Percentiles rank a stretch among this genome's conserved stretches.
phyloP scores from a whole-genome alignment of 64 coral and sea anemone genomes.

The Exaiptasia diaphana region DNA sequence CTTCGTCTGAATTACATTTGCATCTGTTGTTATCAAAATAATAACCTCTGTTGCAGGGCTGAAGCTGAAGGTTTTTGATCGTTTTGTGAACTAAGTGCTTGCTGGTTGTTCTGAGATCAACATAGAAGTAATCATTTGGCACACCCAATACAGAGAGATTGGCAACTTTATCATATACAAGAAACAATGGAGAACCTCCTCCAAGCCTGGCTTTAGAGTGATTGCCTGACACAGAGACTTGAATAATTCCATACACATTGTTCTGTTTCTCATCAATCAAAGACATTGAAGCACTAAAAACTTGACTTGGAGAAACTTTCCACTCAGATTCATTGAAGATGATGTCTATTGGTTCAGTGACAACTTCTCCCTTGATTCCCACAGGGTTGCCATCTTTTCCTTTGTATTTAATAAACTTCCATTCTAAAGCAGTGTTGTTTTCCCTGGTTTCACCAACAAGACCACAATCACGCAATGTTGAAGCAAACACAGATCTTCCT shows the following conservation, averaged over 20 bases:
- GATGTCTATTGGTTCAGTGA: constrained; percentile 71
- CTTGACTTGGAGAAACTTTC: constrained; percentile 67
- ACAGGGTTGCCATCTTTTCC: constrained; percentile 3
- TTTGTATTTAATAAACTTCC: constrained; percentile 61
- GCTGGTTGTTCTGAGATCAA: constrained; percentile 60
- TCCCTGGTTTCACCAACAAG: constrained; percentile 21
- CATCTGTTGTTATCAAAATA: neutral
- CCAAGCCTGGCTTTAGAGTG: neutral
- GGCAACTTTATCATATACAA: constrained; percentile 13
- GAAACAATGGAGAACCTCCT: constrained; percentile 59
- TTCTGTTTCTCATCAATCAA: constrained; percentile 64
- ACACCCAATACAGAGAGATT: constrained; percentile 36
- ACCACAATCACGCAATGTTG: constrained; percentile 63
- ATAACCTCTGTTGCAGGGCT: constrained; percentile 59
- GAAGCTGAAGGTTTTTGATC: constrained; percentile 19
- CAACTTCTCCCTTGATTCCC: constrained; percentile 13
- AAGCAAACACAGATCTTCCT: constrained; percentile 62
- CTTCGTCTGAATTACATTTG: constrained; percentile 18
- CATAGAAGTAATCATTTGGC: constrained; percentile 21
- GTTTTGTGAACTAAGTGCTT: constrained; percentile 38
- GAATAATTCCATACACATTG: constrained; percentile 54
- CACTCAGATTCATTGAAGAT: constrained; percentile 16
- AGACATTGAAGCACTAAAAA: constrained; percentile 54
- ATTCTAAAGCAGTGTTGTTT: constrained; percentile 55
- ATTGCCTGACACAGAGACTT: constrained; percentile 10